Base-by-base conservation (phyloP, 30 jellyfish, hydroid and myxozoan species). In the Aurelia aurita region DNA sequence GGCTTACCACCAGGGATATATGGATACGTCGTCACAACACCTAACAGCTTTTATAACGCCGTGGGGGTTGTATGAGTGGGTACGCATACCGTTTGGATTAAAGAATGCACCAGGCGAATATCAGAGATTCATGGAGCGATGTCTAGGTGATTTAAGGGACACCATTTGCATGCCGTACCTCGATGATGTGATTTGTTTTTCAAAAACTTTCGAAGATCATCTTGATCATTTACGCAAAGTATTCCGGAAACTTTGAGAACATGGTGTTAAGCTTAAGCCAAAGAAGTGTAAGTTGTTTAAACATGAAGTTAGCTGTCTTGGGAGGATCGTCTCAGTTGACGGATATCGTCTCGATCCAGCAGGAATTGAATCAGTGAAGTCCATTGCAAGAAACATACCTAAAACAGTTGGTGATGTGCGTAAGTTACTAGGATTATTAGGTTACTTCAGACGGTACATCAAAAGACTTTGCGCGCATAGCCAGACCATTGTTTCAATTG, bases 11-110 rank as follows among this genome's bases (percentile, higher is more conserved):
- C 82, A 84, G 74, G 89, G 80, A 22, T 84, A 16, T 43, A 58
- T 86, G 34, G 90, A 77, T 77, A 55, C 14, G 20, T 87, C 35
- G 23, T 39, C 60, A 2, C 77, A 45, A 35, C 69, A 86, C 28
- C 51, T 57, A 26, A 76, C 92, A 2, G 76, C n/a, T n/a, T n/a
- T n/a, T n/a, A n/a, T n/a, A n/a, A n/a, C n/a, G n/a, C n/a, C n/a
- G n/a, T n/a, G n/a, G 92, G 96, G 86, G 18, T 34, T 86, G 49
- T 86, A 74, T 64, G 87, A 77, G 61, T 86, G 92, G 72, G 91
- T 72, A 5, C 84, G 94, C 23, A 79, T 65, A 16, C 96, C 89
- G 23, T 77, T 87, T 59, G 95, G 88, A 19, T 74, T 86, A 25
- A 25, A 18, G 15, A 80, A 79, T 77, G 86, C 92, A 26, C 95